Percentiles rank a stretch among this genome's conserved stretches.
Evolutionary conservation across 2,113 vertebrate species (phyloP).

Genomic region (Puffinus mauretanicus): DNA sequence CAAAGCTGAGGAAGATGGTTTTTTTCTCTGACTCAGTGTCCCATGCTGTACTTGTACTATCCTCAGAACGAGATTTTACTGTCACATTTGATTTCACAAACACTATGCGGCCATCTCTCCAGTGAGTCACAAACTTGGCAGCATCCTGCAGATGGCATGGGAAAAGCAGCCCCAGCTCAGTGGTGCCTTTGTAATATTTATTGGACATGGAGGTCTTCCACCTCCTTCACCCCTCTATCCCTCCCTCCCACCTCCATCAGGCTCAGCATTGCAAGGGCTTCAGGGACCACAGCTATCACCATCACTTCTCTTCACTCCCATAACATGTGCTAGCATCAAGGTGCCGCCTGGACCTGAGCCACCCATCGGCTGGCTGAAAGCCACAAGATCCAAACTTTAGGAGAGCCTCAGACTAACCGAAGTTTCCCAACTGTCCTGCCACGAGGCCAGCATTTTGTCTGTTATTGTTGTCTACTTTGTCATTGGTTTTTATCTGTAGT

Average conservation of each 20-base stretch:
- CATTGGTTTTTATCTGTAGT: not conserved
- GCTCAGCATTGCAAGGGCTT: not conserved
- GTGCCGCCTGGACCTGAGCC: not conserved
- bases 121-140: constrained; percentile 17
- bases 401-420: not conserved
- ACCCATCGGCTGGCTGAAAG: not conserved
- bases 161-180: constrained; percentile 15
- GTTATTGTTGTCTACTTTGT: not conserved
- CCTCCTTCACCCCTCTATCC: not conserved
- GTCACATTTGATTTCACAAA: constrained; percentile 55
- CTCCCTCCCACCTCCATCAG: not conserved
- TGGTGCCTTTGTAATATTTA: not conserved
- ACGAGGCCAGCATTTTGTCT: not conserved
- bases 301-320: not conserved
- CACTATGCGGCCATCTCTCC: not conserved
- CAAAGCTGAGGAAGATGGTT: not conserved
- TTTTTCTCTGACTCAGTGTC: not conserved
- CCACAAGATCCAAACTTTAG: not conserved
- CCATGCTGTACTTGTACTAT: not conserved
- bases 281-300: not conserved
- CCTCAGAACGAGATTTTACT: constrained; percentile 19
- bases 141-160: not conserved
- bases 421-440: not conserved
- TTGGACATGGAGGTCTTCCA: not conserved
- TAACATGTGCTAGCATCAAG: not conserved